Evolutionary conservation across 1,140 invertebrate species (phyloP).

Genomic region (Lanistes nyassanus): DNA sequence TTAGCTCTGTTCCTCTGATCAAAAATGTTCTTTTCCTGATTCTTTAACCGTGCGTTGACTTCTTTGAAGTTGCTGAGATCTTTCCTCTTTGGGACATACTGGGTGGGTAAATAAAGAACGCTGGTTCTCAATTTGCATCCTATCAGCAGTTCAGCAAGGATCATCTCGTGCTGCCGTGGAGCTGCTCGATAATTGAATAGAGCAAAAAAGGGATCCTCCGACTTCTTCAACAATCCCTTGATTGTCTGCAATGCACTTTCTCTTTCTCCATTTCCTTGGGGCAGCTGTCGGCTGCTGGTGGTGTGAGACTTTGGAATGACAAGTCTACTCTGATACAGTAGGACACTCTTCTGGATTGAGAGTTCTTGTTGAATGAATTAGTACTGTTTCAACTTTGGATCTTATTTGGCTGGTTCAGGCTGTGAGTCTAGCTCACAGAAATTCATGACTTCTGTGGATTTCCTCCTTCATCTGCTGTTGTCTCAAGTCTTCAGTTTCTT

Average conservation of each 20-base stretch:
- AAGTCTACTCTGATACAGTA: conserved; percentile 7
- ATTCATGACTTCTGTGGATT: neutral
- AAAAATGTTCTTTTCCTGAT: neutral
- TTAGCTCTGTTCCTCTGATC: neutral
- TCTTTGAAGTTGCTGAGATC: neutral
- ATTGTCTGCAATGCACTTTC: neutral
- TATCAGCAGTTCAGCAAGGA: neutral
- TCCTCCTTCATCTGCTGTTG: neutral
- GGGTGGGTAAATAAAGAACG: neutral
- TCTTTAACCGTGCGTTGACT: neutral
- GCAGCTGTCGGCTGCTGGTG: too few relatives aligned
- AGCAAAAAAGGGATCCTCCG: neutral
- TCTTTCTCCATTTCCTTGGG: too few relatives aligned
- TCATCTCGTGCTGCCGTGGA: neutral
- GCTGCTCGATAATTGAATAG: neutral
- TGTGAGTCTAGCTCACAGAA: neutral
- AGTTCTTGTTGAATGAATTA: neutral
- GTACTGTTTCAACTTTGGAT: neutral
- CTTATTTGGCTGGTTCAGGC: neutral
- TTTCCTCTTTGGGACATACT: neutral
- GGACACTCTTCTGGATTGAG: neutral
- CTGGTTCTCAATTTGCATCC: neutral
- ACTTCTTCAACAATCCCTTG: neutral
- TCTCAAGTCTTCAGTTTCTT: neutral
- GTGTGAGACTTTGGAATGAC: too few relatives aligned